Conservation (phyloP, 2,888 invertebrate species). For the Parnassius glacialis region DNA sequence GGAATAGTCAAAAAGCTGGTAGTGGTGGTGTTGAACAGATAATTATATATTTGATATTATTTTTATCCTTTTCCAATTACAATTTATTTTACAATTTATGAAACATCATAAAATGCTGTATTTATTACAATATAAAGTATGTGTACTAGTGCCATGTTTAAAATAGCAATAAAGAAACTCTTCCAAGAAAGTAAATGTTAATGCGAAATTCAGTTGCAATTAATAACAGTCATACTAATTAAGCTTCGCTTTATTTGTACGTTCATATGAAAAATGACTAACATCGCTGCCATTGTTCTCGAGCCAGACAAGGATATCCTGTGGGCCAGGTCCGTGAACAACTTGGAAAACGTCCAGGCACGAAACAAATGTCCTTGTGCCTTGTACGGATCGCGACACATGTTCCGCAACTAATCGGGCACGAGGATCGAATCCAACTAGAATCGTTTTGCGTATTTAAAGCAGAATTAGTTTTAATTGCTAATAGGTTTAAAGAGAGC, state of each 20-base stretch:
- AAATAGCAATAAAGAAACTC: neutral
- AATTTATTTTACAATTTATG: no score
- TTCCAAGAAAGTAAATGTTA: conserved; percentile 5
- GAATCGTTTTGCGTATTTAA: neutral
- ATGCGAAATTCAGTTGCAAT: conserved; percentile 1
- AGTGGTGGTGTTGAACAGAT: no score
- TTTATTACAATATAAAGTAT: no score
- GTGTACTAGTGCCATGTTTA: no score
- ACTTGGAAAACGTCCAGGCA: conserved; percentile 18
- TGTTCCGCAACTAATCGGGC: conserved; percentile 14
- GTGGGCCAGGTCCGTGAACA: conserved; percentile 1
- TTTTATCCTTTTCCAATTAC: no score
- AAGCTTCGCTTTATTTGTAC: conserved; percentile 1
- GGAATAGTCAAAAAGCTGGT: no score
- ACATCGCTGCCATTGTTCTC: conserved; percentile 16
- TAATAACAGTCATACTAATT: conserved; percentile 9
- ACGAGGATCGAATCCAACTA: conserved; percentile 15
- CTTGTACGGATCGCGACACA: conserved; percentile 19
- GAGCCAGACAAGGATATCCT: conserved; percentile 22
- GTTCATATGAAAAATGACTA: conserved; percentile 14
- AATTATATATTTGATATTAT: no score
- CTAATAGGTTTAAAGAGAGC: neutral
- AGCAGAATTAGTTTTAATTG: conserved; percentile 14
- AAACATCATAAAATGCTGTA: no score
- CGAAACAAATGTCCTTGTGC: conserved; percentile 17